phyloP scores from a whole-genome alignment of 2,797 vertebrate genomes.

The Luscinia megarhynchos region DNA sequence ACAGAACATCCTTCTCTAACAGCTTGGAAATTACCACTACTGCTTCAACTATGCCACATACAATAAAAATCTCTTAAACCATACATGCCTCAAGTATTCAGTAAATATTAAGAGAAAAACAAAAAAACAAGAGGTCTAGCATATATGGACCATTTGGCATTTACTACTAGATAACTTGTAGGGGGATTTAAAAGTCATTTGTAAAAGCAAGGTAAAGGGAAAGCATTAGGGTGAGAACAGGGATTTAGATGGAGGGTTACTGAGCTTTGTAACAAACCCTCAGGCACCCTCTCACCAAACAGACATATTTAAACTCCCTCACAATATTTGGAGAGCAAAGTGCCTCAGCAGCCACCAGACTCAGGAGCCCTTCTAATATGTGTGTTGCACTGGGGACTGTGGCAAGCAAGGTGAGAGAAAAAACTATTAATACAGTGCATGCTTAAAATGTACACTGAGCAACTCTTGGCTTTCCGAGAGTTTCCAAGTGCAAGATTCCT shows the following conservation, averaged over 20 bases:
- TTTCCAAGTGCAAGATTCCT: not conserved
- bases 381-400: not conserved
- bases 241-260: not conserved
- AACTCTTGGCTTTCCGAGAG: not conserved
- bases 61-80: conserved; percentile 40
- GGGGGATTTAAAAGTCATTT: not conserved
- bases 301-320: not conserved
- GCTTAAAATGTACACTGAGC: not conserved
- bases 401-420: not conserved
- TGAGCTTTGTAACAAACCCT: not conserved
- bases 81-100: conserved; percentile 4
- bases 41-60: conserved; percentile 7
- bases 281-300: not conserved
- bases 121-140: conserved; percentile 5
- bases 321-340: not conserved
- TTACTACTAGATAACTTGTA: not conserved
- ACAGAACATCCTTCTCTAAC: not conserved
- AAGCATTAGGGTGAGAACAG: not conserved
- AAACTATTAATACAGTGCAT: not conserved
- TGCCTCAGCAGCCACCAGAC: not conserved
- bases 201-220: not conserved
- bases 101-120: conserved; percentile 38
- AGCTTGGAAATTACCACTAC: not conserved
- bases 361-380: not conserved
- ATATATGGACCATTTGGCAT: not conserved